Evolutionary conservation across 1,140 invertebrate species (phyloP).

Genomic region (Marisa cornuarietis): DNA sequence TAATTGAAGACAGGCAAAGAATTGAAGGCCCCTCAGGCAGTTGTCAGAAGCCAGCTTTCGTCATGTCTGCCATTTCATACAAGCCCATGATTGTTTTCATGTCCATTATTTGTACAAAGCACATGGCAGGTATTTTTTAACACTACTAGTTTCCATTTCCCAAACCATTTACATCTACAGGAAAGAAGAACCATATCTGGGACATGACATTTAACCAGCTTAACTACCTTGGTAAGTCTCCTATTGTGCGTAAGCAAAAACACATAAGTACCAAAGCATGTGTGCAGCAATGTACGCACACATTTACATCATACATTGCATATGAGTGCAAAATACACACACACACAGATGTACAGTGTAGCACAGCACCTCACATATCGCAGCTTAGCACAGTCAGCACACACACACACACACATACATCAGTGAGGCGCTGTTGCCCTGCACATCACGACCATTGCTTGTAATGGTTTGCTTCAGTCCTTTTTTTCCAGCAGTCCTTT

Average conservation of each 20-base stretch:
- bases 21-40: too few relatives aligned
- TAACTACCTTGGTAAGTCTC: constrained; percentile 54
- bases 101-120: background rate
- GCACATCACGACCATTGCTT: too few relatives aligned
- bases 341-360: background rate
- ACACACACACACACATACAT: background rate
- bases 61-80: background rate
- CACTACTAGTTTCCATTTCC: background rate
- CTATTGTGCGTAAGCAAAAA: background rate
- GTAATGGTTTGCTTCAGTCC: too few relatives aligned
- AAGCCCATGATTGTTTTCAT: background rate
- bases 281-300: background rate
- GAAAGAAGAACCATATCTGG: constrained; percentile 58
- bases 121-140: background rate
- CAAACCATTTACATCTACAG: constrained; percentile 31
- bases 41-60: too few relatives aligned
- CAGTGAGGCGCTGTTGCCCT: too few relatives aligned
- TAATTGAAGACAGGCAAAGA: too few relatives aligned
- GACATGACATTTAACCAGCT: constrained; percentile 60
- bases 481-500: too few relatives aligned
- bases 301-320: too few relatives aligned
- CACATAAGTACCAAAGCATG: background rate
- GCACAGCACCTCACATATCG: too few relatives aligned
- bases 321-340: background rate
- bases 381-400: background rate